Conservation (phyloP, 2,113 vertebrate genomes). For the Stegastes partitus region DNA sequence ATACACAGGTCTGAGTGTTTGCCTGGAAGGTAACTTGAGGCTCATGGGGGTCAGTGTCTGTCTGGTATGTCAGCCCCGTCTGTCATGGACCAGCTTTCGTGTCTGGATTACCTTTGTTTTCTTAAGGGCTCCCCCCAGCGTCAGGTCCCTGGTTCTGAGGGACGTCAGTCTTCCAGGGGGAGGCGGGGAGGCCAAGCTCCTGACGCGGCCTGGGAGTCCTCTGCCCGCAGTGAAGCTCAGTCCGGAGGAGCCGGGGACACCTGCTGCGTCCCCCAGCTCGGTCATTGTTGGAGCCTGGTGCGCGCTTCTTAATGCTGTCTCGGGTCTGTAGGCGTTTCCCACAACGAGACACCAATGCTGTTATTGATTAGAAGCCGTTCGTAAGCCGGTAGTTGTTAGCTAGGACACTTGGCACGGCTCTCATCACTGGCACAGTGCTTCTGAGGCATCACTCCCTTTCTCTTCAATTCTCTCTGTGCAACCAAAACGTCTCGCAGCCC, state of each 20-base stretch:
- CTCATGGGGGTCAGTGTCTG: too few relatives aligned
- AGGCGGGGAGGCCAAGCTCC: conserved; percentile 53
- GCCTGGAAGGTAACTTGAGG: neutral
- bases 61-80: neutral
- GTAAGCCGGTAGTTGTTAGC: too few relatives aligned
- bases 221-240: conserved; percentile 46
- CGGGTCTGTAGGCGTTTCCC: too few relatives aligned
- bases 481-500: too few relatives aligned
- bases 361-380: too few relatives aligned
- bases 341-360: too few relatives aligned
- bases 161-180: conserved; percentile 81
- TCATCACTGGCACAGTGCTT: too few relatives aligned
- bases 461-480: too few relatives aligned
- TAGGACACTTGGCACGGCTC: too few relatives aligned
- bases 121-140: conserved; percentile 81
- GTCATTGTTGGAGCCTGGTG: conserved; percentile 47
- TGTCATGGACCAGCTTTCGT: neutral
- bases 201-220: conserved; percentile 52
- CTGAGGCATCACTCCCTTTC: too few relatives aligned
- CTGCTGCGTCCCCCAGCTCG: conserved; percentile 48
- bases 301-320: neutral
- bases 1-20: too few relatives aligned
- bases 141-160: conserved; percentile 83
- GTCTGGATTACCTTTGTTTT: conserved; percentile 69
- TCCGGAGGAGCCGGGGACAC: conserved; percentile 35